Evolutionary conservation across 2,888 invertebrate species (phyloP), one percentile per base, ranked within the genome.

Genomic region (Cosmia trapezina): DNA sequence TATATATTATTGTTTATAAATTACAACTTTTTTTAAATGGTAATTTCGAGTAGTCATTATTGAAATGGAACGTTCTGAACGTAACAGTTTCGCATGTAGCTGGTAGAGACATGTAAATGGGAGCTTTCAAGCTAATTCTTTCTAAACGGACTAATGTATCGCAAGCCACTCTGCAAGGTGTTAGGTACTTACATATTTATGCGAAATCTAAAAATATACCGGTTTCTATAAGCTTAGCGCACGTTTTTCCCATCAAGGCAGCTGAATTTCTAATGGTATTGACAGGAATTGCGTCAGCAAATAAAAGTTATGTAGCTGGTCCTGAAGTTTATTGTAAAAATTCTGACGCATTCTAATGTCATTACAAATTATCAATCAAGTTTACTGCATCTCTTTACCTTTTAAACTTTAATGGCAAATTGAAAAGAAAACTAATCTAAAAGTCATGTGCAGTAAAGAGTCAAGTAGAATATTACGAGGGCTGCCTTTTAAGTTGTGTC

Each of bases 221-320:
- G 8, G 19, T 53, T 62, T 19, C 12, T 45, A 22, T 12, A 45
- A 5, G 19, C 43, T 59, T 33, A 51, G n/a, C 1, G n/a, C n/a
- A 57, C 41, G 33, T 4, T 65, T 54, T 54, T 37, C 22, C 45
- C 17, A 41, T 28, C n/a, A 41, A 47, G 8, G 28, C 17, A 37
- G n/a, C 22, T 54, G 41, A 73, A 62, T 73, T 41, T 54, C 7
- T 7, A 49, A 14, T 43, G 41, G 4, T 49, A 19, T 49, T 19
- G 33, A 43, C 72, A 43, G 43, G 56, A 73, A 57, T 57, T 62
- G 33, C 49, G 49, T 57, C 56, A 72, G 41, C 14, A 56, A 14
- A 41, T 28, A 41, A 6, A 71, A 41, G 28, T 47, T 54, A 59
- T 37, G 6, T 45, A 60, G 19, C 14, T 37, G 51, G 33, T n/a